A percentile compares a stretch with the other conserved stretches of the same genome.
Evolutionary conservation across 1,140 invertebrate species (phyloP).

Genomic region (Chironomus striatipennis): DNA sequence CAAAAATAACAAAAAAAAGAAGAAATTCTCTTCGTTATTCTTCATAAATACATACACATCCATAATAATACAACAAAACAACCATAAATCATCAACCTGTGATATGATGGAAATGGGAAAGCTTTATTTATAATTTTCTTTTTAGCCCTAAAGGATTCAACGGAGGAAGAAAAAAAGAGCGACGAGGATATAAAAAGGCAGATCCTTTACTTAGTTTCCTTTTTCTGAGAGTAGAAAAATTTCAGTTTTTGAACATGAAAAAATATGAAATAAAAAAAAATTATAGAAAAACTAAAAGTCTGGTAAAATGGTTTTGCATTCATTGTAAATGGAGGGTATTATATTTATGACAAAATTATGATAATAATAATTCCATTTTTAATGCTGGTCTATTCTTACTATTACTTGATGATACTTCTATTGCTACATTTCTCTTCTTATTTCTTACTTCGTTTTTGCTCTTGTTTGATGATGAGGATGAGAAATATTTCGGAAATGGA

Average conservation of each 20-base stretch:
- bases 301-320: background rate
- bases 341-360: conserved; percentile 24
- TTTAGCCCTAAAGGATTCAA: conserved; percentile 22
- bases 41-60: conserved; percentile 12
- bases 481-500: no score
- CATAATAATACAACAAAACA: background rate
- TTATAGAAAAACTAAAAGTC: conserved; percentile 16
- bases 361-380: background rate
- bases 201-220: background rate
- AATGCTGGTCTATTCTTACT: background rate
- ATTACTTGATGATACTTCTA: no score
- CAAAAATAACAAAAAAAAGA: background rate
- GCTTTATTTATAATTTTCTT: conserved; percentile 24
- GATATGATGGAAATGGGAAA: conserved; percentile 23
- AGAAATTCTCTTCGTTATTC: background rate
- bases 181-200: conserved; percentile 3
- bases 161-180: background rate
- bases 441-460: no score
- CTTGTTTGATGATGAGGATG: no score
- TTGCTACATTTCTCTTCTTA: no score
- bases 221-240: no score
- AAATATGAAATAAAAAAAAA: background rate
- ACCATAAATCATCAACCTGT: conserved; percentile 21
- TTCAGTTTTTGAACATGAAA: background rate
- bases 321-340: background rate